Conservation (phyloP, 2,113 vertebrate species). For the Hystrix cristata region DNA sequence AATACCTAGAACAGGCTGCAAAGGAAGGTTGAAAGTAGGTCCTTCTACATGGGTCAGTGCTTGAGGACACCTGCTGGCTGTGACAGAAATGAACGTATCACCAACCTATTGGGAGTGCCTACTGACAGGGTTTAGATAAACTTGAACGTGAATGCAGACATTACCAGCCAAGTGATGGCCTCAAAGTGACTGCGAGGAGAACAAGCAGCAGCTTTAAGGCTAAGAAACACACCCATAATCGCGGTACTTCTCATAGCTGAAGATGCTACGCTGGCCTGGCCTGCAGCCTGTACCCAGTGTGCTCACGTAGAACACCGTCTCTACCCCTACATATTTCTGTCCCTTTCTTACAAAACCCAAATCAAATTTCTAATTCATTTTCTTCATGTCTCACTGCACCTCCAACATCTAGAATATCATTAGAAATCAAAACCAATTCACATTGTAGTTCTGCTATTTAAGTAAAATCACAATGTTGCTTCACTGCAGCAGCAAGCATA, state of each 20-base stretch:
- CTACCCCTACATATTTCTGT: neutral
- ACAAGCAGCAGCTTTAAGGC: neutral
- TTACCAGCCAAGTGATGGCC: neutral
- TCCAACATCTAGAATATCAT: neutral
- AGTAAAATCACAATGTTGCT: constrained; percentile 5
- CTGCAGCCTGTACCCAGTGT: neutral
- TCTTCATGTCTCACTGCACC: neutral
- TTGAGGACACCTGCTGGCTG: neutral
- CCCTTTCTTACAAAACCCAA: neutral
- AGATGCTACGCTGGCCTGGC: neutral
- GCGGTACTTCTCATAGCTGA: neutral
- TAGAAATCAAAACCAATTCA: constrained; percentile 16
- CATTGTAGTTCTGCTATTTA: neutral
- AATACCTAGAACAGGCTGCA: neutral
- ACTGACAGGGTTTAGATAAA: neutral
- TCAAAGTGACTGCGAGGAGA: neutral
- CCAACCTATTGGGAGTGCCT: neutral
- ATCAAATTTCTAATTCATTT: neutral
- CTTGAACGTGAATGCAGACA: neutral
- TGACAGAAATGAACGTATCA: neutral
- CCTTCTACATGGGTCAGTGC: neutral
- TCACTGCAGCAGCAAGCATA: neutral
- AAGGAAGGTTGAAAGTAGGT: neutral
- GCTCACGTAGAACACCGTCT: neutral
- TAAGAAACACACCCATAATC: neutral